Conservation (phyloP, 2,888 invertebrate species). For the Pseudococcus viburni region DNA sequence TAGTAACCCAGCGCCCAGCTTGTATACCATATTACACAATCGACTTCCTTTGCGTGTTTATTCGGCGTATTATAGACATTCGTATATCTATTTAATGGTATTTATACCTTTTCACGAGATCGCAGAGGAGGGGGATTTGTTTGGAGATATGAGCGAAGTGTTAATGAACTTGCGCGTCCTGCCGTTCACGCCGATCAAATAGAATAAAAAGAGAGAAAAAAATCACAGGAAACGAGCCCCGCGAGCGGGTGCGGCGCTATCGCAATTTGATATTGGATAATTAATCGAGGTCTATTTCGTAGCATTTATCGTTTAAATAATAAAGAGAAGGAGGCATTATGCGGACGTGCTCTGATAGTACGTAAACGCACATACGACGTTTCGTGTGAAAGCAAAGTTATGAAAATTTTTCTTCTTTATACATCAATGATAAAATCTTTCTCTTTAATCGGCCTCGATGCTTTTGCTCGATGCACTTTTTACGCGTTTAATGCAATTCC, state of each 20-base stretch:
- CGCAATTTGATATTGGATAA: slow-evolving; percentile 26
- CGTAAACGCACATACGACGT: neutral
- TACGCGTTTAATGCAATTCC: neutral
- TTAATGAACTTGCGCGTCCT: slow-evolving; percentile 30
- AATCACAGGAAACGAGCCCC: neutral
- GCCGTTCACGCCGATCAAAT: neutral
- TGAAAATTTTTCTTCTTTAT: neutral
- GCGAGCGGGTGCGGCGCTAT: neutral
- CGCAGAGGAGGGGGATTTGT: neutral
- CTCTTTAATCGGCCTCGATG: neutral
- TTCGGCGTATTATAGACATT: neutral
- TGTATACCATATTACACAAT: slow-evolving; percentile 9
- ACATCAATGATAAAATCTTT: neutral
- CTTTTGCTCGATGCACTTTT: neutral
- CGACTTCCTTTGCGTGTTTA: slow-evolving; percentile 38
- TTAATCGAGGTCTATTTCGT: slow-evolving; percentile 30
- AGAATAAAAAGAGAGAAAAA: neutral
- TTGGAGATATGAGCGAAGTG: neutral
- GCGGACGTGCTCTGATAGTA: neutral
- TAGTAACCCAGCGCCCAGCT: neutral
- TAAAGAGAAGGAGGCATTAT: neutral
- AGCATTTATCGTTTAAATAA: neutral
- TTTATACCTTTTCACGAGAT: neutral
- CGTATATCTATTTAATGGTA: neutral
- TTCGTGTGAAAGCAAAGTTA: neutral